A percentile compares a stretch with the other conserved stretches of the same genome.
Conservation (phyloP, 2,888 invertebrate species). For the Trachelus iudaicus region DNA sequence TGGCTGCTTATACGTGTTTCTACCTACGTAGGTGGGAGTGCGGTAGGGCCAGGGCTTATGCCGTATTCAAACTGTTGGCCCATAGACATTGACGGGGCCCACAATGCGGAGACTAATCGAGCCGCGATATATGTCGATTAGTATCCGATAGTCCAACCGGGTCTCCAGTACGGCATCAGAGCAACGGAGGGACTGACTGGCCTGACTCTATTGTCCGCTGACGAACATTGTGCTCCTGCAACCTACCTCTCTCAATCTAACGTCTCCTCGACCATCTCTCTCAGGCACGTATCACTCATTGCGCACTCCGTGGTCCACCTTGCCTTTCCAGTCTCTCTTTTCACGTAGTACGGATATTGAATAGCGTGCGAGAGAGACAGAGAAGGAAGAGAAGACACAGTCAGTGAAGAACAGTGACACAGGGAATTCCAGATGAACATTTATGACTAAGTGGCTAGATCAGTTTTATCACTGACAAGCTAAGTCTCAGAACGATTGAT, state of each 20-base stretch:
- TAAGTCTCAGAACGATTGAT: neutral
- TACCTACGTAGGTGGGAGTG: slow-evolving; percentile 5
- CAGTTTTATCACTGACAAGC: neutral
- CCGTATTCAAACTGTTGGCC: slow-evolving; percentile 28
- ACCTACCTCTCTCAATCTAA: slow-evolving; percentile 20
- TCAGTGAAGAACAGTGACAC: neutral
- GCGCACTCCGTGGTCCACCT: neutral
- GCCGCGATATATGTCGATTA: slow-evolving; percentile 49
- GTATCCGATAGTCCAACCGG: slow-evolving; percentile 40
- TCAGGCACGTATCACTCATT: neutral
- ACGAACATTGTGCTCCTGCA: slow-evolving; percentile 19
- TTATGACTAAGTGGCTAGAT: slow-evolving; percentile 3
- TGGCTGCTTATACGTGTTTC: neutral
- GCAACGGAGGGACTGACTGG: slow-evolving; percentile 21
- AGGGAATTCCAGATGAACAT: neutral
- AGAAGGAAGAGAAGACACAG: neutral
- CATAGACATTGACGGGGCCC: slow-evolving; percentile 43
- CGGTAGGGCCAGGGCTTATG: slow-evolving; percentile 10
- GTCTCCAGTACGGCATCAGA: slow-evolving; percentile 31
- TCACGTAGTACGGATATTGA: neutral
- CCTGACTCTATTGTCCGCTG: slow-evolving; percentile 20
- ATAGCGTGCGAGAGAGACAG: neutral
- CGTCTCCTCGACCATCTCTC: neutral
- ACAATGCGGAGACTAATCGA: slow-evolving; percentile 55
- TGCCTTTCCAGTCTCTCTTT: neutral